phyloP scores from a whole-genome alignment of 2,797 vertebrate genomes.

The Ispidina lecontei region DNA sequence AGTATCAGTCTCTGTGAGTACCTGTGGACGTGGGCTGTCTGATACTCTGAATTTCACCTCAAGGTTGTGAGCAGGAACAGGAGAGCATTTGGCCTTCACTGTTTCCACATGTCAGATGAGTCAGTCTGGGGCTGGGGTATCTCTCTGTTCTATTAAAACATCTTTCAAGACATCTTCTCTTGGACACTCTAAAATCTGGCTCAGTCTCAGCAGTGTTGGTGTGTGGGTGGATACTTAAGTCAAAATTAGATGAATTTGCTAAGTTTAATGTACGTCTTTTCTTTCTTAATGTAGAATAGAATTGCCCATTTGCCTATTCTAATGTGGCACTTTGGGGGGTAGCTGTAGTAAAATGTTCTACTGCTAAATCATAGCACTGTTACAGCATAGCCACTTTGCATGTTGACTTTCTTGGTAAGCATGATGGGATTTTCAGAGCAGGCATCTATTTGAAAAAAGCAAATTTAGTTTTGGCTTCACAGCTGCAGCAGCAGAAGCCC shows the following conservation, averaged over 20 bases:
- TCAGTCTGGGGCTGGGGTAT: neutral
- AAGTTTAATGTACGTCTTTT: neutral
- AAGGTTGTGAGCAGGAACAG: neutral
- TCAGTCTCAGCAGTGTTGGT: neutral
- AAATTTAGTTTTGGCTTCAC: neutral
- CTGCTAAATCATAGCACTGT: neutral
- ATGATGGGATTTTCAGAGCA: neutral
- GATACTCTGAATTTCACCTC: neutral
- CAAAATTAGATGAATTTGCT: neutral
- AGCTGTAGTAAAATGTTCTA: neutral
- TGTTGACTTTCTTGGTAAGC: neutral
- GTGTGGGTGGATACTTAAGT: neutral
- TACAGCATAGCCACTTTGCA: neutral
- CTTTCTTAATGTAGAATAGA: neutral
- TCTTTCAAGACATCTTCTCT: neutral
- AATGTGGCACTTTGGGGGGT: neutral
- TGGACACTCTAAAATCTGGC: neutral
- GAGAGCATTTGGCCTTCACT: neutral
- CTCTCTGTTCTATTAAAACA: neutral
- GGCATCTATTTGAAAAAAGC: neutral
- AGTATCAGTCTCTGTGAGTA: neutral
- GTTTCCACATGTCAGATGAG: accelerated
- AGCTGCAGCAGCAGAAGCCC: neutral
- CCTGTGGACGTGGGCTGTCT: neutral
- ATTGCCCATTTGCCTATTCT: neutral